Evolutionary conservation across 2,888 invertebrate species (phyloP).

Genomic region (Cataglyphis rosenhaueri): DNA sequence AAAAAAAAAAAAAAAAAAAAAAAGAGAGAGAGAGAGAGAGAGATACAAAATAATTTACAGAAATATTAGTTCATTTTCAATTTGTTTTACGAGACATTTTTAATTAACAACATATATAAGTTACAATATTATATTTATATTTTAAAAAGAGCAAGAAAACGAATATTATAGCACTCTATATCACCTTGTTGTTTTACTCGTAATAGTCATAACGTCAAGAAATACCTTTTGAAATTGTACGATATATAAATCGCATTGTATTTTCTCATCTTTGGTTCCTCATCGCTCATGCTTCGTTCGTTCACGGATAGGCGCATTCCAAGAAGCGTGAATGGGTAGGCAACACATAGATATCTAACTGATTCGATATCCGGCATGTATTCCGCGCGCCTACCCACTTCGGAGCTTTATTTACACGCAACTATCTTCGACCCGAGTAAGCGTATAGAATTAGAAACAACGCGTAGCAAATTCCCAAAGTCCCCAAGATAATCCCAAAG

Average conservation of each 20-base stretch:
- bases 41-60: neutral
- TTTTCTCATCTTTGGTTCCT: neutral
- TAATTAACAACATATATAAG: neutral
- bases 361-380: conserved; percentile 49
- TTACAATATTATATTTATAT: neutral
- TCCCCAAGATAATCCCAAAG: conserved; percentile 72
- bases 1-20: neutral
- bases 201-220: neutral
- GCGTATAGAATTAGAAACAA: conserved; percentile 71
- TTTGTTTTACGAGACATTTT: neutral
- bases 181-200: neutral
- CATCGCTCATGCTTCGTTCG: neutral
- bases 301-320: conserved; percentile 23
- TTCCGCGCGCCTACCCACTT: conserved; percentile 44
- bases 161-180: neutral
- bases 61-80: conserved; percentile 11
- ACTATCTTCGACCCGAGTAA: conserved; percentile 61
- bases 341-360: conserved; percentile 32
- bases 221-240: neutral
- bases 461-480: conserved; percentile 70
- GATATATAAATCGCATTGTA: neutral
- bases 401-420: conserved; percentile 68
- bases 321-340: conserved; percentile 39
- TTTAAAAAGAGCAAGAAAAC: neutral
- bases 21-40: neutral